These are phyloP conservation scores for Erethizon dorsatum DNA, from an alignment of 2,797 vertebrate genomes.

Conservation along the genomic window DNA sequence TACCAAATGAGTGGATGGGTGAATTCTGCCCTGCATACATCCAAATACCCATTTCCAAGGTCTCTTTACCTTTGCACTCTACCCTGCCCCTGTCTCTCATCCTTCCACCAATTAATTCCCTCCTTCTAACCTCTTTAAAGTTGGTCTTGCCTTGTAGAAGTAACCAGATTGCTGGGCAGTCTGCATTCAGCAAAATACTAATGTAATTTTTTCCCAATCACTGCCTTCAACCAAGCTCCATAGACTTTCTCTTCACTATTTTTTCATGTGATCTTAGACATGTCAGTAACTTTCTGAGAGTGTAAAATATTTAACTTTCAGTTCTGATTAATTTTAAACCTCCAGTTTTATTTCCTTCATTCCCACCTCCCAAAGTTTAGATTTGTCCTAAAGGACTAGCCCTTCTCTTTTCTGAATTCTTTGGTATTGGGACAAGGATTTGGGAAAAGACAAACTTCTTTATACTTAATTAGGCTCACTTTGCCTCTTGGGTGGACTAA, in stretches of 20 bases:
- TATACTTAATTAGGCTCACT: neutral
- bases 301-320: neutral
- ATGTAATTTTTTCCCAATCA: neutral
- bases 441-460: neutral
- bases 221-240: neutral
- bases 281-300: neutral
- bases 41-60: neutral
- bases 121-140: neutral
- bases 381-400: neutral
- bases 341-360: neutral
- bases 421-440: neutral
- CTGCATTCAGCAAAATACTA: neutral
- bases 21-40: neutral
- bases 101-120: neutral
- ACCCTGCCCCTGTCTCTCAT: neutral
- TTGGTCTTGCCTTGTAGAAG: neutral
- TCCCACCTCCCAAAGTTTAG: neutral
- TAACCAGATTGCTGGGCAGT: slow-evolving; percentile 2
- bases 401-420: neutral
- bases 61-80: neutral
- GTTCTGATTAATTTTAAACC: neutral
- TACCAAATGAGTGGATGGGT: too few relatives aligned
- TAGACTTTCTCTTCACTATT: neutral
- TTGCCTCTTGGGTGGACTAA: neutral
- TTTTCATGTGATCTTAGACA: slow-evolving; percentile 39